These are phyloP conservation scores for Polypterus senegalus DNA, from an alignment of 2,113 vertebrate genomes.

Conservation along the genomic window DNA sequence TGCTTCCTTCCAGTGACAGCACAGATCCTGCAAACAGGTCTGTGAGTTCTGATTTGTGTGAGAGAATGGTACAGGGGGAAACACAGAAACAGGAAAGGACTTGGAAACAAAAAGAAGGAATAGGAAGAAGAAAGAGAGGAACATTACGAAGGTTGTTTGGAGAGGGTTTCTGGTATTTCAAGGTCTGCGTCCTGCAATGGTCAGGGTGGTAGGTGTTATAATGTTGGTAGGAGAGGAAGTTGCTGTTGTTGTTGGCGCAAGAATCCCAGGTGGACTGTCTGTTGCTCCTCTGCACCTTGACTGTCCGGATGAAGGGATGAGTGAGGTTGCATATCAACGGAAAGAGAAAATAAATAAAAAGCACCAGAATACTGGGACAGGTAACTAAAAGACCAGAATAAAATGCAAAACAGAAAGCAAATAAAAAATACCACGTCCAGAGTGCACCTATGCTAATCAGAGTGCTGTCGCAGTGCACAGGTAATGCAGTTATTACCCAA, in stretches of 20 bases:
- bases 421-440: constrained; percentile 8
- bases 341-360: constrained; percentile 43
- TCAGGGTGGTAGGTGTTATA: constrained; percentile 77
- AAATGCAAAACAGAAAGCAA: constrained; percentile 31
- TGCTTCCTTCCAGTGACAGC: no score
- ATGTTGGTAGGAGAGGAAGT: constrained; percentile 68
- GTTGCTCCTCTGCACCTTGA: constrained; percentile 87
- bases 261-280: constrained; percentile 71
- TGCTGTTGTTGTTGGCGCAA: constrained; percentile 62
- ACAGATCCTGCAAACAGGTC: no score
- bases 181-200: constrained; percentile 57
- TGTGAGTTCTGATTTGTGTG: no score
- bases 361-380: constrained; percentile 41
- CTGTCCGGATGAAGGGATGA: constrained; percentile 62
- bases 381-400: constrained; percentile 50
- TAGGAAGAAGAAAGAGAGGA: constrained; percentile 28
- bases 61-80: constrained; percentile 11
- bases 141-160: constrained; percentile 66
- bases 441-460: not conserved
- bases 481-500: constrained; percentile 10
- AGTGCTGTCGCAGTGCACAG: constrained; percentile 5
- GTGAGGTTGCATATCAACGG: constrained; percentile 23
- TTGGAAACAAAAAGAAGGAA: constrained; percentile 21
- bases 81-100: constrained; percentile 39
- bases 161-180: constrained; percentile 54